Evolutionary conservation across 2,888 invertebrate species (phyloP).

Genomic region (Nephrocerus scutellatus): DNA sequence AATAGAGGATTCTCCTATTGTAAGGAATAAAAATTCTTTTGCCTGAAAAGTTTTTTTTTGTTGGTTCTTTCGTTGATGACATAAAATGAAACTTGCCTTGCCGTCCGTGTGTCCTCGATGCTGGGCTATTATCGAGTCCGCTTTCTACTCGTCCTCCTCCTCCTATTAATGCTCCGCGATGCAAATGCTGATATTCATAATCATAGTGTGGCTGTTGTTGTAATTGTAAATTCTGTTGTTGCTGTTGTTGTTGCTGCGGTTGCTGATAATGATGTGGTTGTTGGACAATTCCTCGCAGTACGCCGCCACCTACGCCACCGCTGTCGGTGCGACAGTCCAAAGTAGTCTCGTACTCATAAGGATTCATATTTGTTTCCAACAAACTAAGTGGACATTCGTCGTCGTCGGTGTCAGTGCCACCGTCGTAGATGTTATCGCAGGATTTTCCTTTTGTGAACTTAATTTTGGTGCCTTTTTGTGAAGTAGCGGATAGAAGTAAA

Average conservation of each 20-base stretch:
- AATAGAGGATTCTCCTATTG: no score
- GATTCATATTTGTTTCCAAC: constrained; percentile 46
- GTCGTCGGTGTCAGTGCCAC: constrained; percentile 45
- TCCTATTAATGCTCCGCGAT: constrained; percentile 35
- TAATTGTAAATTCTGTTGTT: constrained; percentile 29
- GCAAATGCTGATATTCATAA: constrained; percentile 45
- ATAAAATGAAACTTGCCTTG: constrained; percentile 45
- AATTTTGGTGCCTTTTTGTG: constrained; percentile 41
- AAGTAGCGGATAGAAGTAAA: constrained; percentile 6
- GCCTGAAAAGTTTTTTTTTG: no score
- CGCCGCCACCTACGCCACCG: constrained; percentile 31
- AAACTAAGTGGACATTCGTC: constrained; percentile 42
- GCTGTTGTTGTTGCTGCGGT: constrained; percentile 24
- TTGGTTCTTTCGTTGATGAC: no score
- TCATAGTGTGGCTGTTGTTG: constrained; percentile 43
- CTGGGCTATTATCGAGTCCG: constrained; percentile 29
- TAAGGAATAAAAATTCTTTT: no score
- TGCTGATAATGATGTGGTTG: constrained; percentile 31
- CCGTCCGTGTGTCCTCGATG: constrained; percentile 43
- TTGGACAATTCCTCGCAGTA: constrained; percentile 25
- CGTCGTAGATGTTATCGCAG: constrained; percentile 44
- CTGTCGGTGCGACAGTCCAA: constrained; percentile 46
- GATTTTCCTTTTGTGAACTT: constrained; percentile 43
- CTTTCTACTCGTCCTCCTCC: constrained; percentile 20
- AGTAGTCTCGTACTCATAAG: constrained; percentile 48